Evolutionary conservation across 2,888 invertebrate genomes (phyloP), one percentile per base, ranked within the genome.

Genomic region (Palloptera scutellata): DNA sequence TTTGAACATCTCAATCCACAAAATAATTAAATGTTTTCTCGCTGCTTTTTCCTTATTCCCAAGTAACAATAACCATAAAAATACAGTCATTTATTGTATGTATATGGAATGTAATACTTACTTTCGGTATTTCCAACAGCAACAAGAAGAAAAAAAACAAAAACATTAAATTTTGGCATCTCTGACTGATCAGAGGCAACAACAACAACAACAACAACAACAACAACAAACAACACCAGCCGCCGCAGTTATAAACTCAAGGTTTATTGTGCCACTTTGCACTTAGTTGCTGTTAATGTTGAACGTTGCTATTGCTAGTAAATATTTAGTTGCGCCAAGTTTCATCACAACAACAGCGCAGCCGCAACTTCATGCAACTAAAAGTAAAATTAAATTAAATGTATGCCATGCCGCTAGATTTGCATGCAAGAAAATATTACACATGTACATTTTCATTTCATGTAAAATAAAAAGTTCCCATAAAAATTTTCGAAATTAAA

Each of bases 221-320:
- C n/a, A 13, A 11, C 13, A n/a, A 9, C 13, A 48, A 11, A 12
- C 45, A 45, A 13, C 13, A 12, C 11, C 11, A n/a, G n/a, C 3
- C 0, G 11, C 48, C n/a, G 48, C 48, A n/a, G 48, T 48, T 5
- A 48, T n/a, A 13, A 48, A 48, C 48, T 48, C 48, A 48, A 48
- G 48, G 48, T 48, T 48, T 48, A 48, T 48, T 48, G 48, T 48
- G 48, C 48, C 48, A 48, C 48, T 48, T 48, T 48, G 48, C 48
- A 19, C 17, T 12, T 54, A 30, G 54, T 19, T 12, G 54, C 15
- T 54, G 19, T 54, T 19, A 10, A 17, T 54, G 54, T 54, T 20
- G 54, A 15, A 30, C 15, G 54, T 54, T n/a, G 20, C 54, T 19
- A 17, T 54, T 12, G 54, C 17, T 30, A 30, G 30, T 30, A 30